These are phyloP conservation scores for Baronia brevicornis DNA, from an alignment of 2,888 invertebrate species.

Conservation along the genomic window DNA sequence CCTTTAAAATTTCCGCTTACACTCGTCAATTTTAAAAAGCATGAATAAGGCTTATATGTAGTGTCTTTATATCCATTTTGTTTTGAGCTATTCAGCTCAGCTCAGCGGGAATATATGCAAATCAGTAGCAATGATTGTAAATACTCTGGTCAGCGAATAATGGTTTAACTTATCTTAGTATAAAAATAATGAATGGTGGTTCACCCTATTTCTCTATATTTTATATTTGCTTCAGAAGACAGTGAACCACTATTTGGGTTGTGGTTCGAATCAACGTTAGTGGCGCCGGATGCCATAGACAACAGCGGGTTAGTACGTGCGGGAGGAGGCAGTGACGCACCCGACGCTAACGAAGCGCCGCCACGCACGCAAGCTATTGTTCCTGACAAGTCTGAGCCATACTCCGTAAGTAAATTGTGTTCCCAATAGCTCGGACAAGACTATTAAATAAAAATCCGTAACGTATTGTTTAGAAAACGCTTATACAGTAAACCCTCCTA, in stretches of 20 bases:
- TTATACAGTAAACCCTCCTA: too few species aligned
- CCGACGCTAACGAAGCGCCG: constrained; percentile 63
- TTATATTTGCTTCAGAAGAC: constrained; percentile 69
- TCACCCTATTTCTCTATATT: background rate
- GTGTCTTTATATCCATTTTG: too few species aligned
- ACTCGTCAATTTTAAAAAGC: too few species aligned
- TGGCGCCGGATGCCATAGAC: constrained; percentile 83
- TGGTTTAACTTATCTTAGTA: too few species aligned
- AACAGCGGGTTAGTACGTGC: constrained; percentile 42
- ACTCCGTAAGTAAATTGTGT: constrained; percentile 48
- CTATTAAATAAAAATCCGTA: background rate
- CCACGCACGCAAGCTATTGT: constrained; percentile 57
- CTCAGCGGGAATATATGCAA: too few species aligned
- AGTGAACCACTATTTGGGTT: constrained; percentile 91
- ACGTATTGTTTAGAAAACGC: background rate
- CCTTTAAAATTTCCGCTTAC: too few species aligned
- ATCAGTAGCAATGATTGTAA: too few species aligned
- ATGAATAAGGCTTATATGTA: too few species aligned
- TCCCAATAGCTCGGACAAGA: background rate
- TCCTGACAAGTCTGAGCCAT: constrained; percentile 69
- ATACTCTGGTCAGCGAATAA: too few species aligned
- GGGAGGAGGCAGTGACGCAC: constrained; percentile 65
- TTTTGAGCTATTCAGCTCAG: too few species aligned
- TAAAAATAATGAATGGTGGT: too few species aligned
- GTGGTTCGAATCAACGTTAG: constrained; percentile 96